These are phyloP conservation scores for Drosophila sproati DNA, from an alignment of 1,140 invertebrate species.

Conservation along the genomic window DNA sequence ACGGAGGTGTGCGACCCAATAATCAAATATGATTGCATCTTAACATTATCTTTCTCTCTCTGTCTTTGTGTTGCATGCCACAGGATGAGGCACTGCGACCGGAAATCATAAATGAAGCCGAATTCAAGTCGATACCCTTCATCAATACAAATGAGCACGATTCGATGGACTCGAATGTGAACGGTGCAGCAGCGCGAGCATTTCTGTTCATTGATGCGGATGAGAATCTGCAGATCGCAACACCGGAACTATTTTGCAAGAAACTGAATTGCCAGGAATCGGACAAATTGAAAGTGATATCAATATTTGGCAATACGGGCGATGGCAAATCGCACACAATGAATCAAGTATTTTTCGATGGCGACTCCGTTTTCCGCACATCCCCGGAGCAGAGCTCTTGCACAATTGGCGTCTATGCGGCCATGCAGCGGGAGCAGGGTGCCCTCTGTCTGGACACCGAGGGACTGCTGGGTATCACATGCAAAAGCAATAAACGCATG, in stretches of 20 bases:
- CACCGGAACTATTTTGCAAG: constrained; percentile 85
- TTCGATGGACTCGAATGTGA: constrained; percentile 37
- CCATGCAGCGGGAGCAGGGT: constrained; percentile 88
- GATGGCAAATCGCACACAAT: constrained; percentile 94
- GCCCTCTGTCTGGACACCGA: constrained; percentile 93
- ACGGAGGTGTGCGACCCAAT: constrained; percentile 40
- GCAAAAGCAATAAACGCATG: constrained; percentile 89
- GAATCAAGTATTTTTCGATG: constrained; percentile 92
- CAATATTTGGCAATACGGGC: constrained; percentile 95
- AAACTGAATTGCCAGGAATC: constrained; percentile 85
- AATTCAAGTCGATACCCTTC: constrained; percentile 68
- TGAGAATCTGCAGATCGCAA: constrained; percentile 86
- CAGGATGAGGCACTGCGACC: constrained; percentile 62
- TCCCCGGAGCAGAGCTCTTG: constrained; percentile 90
- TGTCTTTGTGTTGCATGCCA: background rate
- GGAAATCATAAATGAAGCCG: constrained; percentile 53
- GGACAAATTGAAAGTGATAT: constrained; percentile 91
- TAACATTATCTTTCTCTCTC: constrained; percentile 10
- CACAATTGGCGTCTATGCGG: constrained; percentile 93
- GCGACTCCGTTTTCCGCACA: constrained; percentile 90
- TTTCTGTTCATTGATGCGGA: constrained; percentile 87
- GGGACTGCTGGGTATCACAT: constrained; percentile 87
- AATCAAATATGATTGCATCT: constrained; percentile 1
- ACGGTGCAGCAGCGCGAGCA: constrained; percentile 33
- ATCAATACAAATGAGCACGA: constrained; percentile 46